Base-by-base conservation (phyloP, 1,140 invertebrate genomes). In the Aethina tumida region DNA sequence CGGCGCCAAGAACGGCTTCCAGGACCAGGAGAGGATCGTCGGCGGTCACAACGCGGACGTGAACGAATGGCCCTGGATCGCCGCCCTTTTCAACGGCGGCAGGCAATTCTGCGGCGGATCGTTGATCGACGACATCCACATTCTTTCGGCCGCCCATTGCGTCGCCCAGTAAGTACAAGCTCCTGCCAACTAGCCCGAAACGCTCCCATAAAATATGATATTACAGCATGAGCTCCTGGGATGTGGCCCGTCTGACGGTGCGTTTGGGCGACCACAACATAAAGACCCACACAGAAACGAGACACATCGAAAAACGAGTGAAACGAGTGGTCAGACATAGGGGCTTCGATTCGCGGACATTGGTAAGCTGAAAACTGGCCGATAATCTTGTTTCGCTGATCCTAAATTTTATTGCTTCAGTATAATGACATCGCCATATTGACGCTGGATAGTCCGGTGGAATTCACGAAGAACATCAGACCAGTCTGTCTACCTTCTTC, bases 91-190 rank as follows among this genome's bases (percentile, higher is more conserved):
- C 55, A 89, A 87, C 56, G 73, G 69, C 7, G 82, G 81, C 16
- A 72, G 84, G 31, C 84, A 91, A 56, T 91, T 92, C 60, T 94
- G 90, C 59, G 90, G 88, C 1, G 90, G 88, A 4, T 85, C 89
- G 0, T 69, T 94, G 9, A 84, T 94, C 28, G 85, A 89, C 52
- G 70, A 79, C 27, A 65, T 55, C 19, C 90, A 91, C 59, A 78
- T 94, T 16, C 64, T 96, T 1, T 84, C 89, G 2, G 90, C 90
- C 1, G 89, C 90, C 8, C 90, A 95, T 64, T 95, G 90, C 58
- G 82, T 91, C 25, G 84, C 84, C 19, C 80, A 87, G 85, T 89
- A 70, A 77, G 77, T 72, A n/a, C 13, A 27, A 2, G 25, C 9
- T 20, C 14, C n/a, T n/a, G 5, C 12, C 6, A 6, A 8, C 27